Conservation (phyloP, 2,797 vertebrate genomes). For the Megalops cyprinoides region DNA sequence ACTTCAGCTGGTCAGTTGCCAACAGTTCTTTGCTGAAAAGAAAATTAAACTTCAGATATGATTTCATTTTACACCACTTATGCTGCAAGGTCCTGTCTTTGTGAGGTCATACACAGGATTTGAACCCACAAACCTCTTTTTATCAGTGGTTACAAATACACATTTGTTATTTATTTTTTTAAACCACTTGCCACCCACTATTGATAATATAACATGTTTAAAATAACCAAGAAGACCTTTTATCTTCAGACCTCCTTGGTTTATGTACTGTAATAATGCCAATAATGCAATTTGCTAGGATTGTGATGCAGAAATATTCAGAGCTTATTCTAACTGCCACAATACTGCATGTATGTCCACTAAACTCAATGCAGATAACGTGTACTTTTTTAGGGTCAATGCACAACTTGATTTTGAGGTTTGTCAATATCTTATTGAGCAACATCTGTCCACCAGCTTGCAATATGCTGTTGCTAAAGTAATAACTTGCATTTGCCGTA, state of each 20-base stretch:
- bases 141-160: not conserved
- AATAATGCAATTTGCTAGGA: too few species aligned
- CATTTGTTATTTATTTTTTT: too few species aligned
- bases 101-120: not conserved
- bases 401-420: too few species aligned
- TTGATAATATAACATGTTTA: not conserved
- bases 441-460: too few species aligned
- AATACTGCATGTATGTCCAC: not conserved
- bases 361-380: not conserved
- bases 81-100: not conserved
- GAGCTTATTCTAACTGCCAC: not conserved
- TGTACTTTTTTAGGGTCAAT: too few species aligned
- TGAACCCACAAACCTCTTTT: not conserved
- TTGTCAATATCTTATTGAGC: too few species aligned
- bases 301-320: too few species aligned
- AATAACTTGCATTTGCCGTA: too few species aligned
- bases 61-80: not conserved
- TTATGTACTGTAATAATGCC: not conserved
- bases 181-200: too few species aligned
- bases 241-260: not conserved
- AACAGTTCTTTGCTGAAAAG: not conserved
- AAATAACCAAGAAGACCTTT: not conserved
- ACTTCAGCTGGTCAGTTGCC: conserved; percentile 16
- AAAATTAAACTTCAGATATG: conserved; percentile 11
- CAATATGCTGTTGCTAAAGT: too few species aligned